phyloP scores from a whole-genome alignment of 92 coral and sea anemone species.

The Zoanthus gigantus region DNA sequence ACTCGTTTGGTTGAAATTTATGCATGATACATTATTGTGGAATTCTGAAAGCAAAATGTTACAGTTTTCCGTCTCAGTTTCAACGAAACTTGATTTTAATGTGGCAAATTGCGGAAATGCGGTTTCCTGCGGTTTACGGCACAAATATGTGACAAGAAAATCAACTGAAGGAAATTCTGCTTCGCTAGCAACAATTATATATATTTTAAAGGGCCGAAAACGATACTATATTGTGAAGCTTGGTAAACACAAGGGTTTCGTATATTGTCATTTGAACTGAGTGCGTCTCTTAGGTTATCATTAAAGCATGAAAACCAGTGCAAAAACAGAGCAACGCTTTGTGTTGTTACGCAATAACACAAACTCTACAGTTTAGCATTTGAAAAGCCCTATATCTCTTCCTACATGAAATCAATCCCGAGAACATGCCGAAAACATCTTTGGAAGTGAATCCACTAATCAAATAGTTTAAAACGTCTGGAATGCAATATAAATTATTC shows the following conservation, averaged over 20 bases:
- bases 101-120: neutral
- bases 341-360: neutral
- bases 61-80: neutral
- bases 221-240: neutral
- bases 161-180: neutral
- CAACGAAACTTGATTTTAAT: neutral
- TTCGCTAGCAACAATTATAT: neutral
- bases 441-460: neutral
- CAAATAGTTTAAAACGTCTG: neutral
- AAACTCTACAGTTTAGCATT: neutral
- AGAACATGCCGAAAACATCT: neutral
- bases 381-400: neutral
- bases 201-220: neutral
- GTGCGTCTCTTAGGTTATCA: neutral
- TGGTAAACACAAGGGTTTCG: conserved; percentile 3
- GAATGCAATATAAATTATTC: neutral
- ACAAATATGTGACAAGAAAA: neutral
- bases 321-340: neutral
- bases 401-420: neutral
- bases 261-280: neutral
- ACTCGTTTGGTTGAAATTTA: neutral
- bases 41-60: neutral
- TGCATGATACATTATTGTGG: neutral
- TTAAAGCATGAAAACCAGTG: neutral
- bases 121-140: neutral